Percentiles rank a stretch among this genome's conserved stretches.
Evolutionary conservation across 1,140 invertebrate genomes (phyloP).

Genomic region (Thaumatotibia leucotreta): DNA sequence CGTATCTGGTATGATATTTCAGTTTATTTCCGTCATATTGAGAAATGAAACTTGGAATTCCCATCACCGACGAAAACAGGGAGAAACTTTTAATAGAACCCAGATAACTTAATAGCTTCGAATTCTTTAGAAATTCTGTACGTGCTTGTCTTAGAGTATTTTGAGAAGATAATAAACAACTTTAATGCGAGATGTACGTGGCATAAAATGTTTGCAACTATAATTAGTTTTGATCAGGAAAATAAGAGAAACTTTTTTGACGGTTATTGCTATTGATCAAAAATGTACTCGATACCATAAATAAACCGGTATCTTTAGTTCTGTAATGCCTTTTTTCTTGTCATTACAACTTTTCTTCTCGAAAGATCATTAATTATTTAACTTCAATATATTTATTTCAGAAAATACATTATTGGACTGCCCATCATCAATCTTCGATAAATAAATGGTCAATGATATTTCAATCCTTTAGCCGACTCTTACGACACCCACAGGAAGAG

Average conservation of each 20-base stretch:
- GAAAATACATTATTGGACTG: no score
- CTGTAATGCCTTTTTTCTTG: no score
- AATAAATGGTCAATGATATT: no score
- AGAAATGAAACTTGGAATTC: not conserved
- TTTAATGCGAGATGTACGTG: not conserved
- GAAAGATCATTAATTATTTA: no score
- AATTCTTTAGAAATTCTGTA: not conserved
- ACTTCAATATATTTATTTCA: no score
- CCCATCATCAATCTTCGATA: no score
- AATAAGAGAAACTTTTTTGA: not conserved
- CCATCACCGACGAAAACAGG: not conserved
- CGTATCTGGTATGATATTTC: not conserved
- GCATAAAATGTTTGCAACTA: not conserved
- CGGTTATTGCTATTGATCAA: not conserved
- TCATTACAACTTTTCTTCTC: no score
- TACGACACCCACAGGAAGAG: no score
- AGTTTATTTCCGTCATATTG: not conserved
- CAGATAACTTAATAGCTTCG: not conserved
- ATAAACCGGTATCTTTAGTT: no score
- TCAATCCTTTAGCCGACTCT: no score
- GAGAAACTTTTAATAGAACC: not conserved
- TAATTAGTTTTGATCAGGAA: not conserved
- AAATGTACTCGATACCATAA: not conserved
- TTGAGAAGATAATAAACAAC: not conserved
- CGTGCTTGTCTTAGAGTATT: not conserved